phyloP scores from a whole-genome alignment of 2,797 vertebrate genomes.

The Lateolabrax maculatus region DNA sequence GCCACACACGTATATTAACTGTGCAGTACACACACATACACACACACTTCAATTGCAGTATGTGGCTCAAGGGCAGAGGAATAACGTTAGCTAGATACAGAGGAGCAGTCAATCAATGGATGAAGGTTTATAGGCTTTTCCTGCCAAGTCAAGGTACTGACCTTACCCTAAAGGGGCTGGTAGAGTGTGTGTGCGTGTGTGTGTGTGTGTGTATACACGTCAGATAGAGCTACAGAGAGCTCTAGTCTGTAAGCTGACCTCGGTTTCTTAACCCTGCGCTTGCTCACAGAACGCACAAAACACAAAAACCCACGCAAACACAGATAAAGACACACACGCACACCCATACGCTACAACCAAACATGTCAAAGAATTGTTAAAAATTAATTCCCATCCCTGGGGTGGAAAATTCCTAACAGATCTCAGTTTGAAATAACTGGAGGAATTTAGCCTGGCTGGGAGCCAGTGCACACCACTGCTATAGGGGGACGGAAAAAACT shows the following conservation, averaged over 20 bases:
- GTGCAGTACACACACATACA: slow-evolving; percentile 5
- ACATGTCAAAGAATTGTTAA: slow-evolving; percentile 75
- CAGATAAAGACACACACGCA: slow-evolving; percentile 28
- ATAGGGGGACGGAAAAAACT: slow-evolving; percentile 82
- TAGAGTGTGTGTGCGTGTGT: slow-evolving; percentile 28
- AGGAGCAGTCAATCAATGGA: slow-evolving; percentile 73
- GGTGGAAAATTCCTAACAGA: slow-evolving; percentile 88
- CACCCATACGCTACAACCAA: slow-evolving; percentile 67
- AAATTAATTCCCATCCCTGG: slow-evolving; percentile 83
- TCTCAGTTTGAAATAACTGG: slow-evolving; percentile 86
- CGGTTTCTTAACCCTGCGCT: slow-evolving; percentile 32
- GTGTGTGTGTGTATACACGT: slow-evolving; percentile 3
- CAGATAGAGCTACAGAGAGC: slow-evolving; percentile 34
- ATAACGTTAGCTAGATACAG: slow-evolving; percentile 69
- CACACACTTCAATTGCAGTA: slow-evolving; percentile 59
- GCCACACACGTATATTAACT: slow-evolving; percentile 32
- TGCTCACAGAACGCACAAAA: slow-evolving; percentile 40
- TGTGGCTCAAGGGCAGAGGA: slow-evolving; percentile 76
- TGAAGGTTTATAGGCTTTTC: slow-evolving; percentile 77
- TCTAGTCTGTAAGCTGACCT: slow-evolving; percentile 48
- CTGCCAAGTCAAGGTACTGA: slow-evolving; percentile 75
- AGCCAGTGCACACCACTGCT: slow-evolving; percentile 79
- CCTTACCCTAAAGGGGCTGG: slow-evolving; percentile 54
- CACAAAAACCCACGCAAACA: slow-evolving; percentile 22
- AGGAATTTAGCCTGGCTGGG: slow-evolving; percentile 84